A percentile compares a stretch with the other conserved stretches of the same genome.
phyloP scores from a whole-genome alignment of 1,140 invertebrate species.

The Bemisia tabaci region DNA sequence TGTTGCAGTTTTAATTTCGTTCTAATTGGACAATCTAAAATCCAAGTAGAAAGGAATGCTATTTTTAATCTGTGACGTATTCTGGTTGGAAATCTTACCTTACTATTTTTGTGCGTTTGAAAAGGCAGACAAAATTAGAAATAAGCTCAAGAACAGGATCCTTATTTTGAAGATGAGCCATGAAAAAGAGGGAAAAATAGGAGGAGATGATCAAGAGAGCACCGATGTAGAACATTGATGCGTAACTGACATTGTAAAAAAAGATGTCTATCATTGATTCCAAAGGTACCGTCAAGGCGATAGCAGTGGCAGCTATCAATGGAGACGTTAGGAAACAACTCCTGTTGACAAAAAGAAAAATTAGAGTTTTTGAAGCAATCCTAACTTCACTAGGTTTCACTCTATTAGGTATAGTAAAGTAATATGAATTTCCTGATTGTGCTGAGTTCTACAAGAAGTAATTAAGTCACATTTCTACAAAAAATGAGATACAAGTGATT shows the following conservation, averaged over 20 bases:
- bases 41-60: too few relatives aligned
- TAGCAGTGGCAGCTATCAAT: conserved; percentile 64
- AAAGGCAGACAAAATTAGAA: conserved; percentile 8
- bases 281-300: conserved; percentile 72
- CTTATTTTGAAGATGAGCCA: conserved; percentile 72
- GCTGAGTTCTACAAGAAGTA: too few relatives aligned
- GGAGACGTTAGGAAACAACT: conserved; percentile 82
- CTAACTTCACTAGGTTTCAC: too few relatives aligned
- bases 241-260: conserved; percentile 57
- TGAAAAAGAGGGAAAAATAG: conserved; percentile 56
- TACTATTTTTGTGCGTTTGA: conserved; percentile 8
- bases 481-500: too few relatives aligned
- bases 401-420: too few relatives aligned
- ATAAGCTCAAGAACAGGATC: conserved; percentile 41
- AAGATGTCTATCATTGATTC: conserved; percentile 69
- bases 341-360: conserved; percentile 36
- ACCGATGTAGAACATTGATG: conserved; percentile 63
- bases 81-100: too few relatives aligned
- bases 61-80: too few relatives aligned
- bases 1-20: too few relatives aligned
- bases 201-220: conserved; percentile 62
- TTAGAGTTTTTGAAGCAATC: conserved; percentile 12
- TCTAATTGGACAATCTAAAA: too few relatives aligned
- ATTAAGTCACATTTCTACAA: too few relatives aligned
- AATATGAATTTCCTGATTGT: too few relatives aligned